Evolutionary conservation across 1,140 invertebrate genomes (phyloP).

Genomic region (Diprion similis): DNA sequence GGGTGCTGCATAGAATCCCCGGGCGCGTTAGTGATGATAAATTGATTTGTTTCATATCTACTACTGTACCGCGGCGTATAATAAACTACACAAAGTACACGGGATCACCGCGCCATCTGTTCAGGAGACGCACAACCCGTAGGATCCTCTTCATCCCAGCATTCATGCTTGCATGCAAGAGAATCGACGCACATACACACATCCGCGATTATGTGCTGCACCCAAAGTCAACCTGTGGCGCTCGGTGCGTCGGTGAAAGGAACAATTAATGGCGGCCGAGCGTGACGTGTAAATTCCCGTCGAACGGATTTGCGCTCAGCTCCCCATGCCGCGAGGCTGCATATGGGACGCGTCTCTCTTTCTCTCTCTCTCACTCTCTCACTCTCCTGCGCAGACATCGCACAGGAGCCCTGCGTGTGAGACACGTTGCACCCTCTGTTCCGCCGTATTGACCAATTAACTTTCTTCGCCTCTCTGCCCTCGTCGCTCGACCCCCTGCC

Average conservation of each 20-base stretch:
- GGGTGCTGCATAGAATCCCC: neutral
- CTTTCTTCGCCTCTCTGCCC: neutral
- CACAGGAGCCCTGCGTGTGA: neutral
- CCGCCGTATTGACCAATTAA: neutral
- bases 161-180: too few species aligned
- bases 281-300: neutral
- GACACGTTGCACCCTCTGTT: neutral
- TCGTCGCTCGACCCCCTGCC: neutral
- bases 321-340: neutral
- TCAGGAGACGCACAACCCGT: neutral
- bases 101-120: conserved; percentile 1
- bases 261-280: conserved; percentile 4
- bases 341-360: neutral
- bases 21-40: conserved; percentile 1
- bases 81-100: neutral
- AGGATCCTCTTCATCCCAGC: neutral
- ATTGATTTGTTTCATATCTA: conserved; percentile 3
- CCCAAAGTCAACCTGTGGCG: neutral
- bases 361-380: too few species aligned
- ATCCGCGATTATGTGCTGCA: neutral
- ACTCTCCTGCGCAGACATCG: too few species aligned
- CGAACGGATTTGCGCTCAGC: neutral
- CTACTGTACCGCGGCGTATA: neutral
- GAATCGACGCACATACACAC: neutral
- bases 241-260: neutral